Conservation (phyloP, 2,888 invertebrate genomes). For the Drosophila monieri region DNA sequence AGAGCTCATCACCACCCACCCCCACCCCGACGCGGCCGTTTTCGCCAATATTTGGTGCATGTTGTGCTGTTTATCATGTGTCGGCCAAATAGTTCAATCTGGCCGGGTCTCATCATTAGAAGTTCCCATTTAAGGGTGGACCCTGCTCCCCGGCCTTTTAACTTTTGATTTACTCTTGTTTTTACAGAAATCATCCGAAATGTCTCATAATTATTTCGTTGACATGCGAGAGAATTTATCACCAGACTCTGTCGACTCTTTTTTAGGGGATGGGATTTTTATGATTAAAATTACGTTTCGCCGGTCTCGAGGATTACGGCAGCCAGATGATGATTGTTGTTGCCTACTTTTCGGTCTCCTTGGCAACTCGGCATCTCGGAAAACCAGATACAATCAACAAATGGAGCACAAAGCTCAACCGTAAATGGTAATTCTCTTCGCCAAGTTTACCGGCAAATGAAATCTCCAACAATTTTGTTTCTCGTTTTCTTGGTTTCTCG, state of each 20-base stretch:
- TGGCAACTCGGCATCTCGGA: constrained; percentile 13
- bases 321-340: constrained; percentile 54
- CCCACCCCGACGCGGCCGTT: constrained; percentile 11
- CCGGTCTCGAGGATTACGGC: constrained; percentile 17
- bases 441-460: constrained; percentile 41
- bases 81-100: constrained; percentile 69
- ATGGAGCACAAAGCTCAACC: constrained; percentile 42
- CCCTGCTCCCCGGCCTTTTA: constrained; percentile 22
- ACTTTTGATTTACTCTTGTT: constrained; percentile 27
- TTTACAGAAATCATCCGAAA: neutral
- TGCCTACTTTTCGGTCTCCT: constrained; percentile 66
- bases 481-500: constrained; percentile 1
- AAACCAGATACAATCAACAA: constrained; percentile 36
- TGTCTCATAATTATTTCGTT: constrained; percentile 19
- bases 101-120: constrained; percentile 35
- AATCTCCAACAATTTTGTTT: constrained; percentile 27
- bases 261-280: constrained; percentile 18
- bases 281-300: constrained; percentile 23
- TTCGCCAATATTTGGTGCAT: constrained; percentile 13
- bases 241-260: constrained; percentile 8
- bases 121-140: constrained; percentile 51
- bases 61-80: constrained; percentile 67
- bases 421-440: constrained; percentile 36
- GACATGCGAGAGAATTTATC: constrained; percentile 23
- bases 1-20: constrained; percentile 20